Evolutionary conservation across 2,888 invertebrate species (phyloP), one percentile per base, ranked within the genome.

Genomic region (Fragum sueziense): DNA sequence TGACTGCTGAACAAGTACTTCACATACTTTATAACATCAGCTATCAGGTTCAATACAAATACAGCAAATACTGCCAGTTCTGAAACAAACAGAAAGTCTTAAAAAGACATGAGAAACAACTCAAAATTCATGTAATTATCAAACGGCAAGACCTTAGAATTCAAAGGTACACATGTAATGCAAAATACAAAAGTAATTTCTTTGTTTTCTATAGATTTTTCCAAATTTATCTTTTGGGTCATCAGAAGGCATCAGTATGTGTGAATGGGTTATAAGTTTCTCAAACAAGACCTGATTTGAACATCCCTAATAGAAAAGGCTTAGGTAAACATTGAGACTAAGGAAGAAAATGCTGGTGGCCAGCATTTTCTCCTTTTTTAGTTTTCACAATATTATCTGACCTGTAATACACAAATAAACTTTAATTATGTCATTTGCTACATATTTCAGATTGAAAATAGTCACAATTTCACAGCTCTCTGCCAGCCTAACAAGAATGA

Each of bases 11-110:
- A 86, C 7, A 90, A 17, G 29, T 80, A 85, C 4, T 84, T 86
- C 17, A 90, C 41, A 70, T 90, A 91, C 7, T 78, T 79, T 52
- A 88, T 75, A 2, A 87, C 62, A 67, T 88, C 87, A 33, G 74
- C 80, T 9, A 84, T 75, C 3, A 87, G 73, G 62, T 85, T 86
- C 27, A 89, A 70, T 11, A 84, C 0, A 65, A 88, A 80, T n/a
- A 88, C 69, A 17, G 81, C n/a, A 9, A 79, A 54, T 37, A 89
- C 17, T 9, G 70, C 68, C 51, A 87, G 69, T 67, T 89, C 89
- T 90, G 88, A 71, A 87, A 88, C 37, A 34, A 70, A 71, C 27
- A 74, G 20, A 6, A 59, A 29, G 20, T 29, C 7, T 54, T 11
- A 22, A 22, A 7, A 17, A 54, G 7, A 54, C 17, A n/a, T n/a